These are phyloP conservation scores for Sorex fumeus DNA, from an alignment of 2,113 vertebrate species.

Conservation along the genomic window DNA sequence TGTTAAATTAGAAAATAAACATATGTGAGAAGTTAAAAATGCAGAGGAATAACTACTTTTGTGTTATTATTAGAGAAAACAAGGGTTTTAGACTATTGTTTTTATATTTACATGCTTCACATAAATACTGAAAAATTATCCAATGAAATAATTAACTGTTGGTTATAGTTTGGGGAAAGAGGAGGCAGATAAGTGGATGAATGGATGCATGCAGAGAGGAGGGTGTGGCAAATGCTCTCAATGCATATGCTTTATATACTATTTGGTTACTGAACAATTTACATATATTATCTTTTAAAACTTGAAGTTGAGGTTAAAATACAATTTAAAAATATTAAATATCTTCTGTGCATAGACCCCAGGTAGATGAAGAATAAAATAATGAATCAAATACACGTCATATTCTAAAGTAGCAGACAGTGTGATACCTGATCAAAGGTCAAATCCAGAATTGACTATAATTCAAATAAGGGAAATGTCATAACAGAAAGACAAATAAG, in stretches of 20 bases:
- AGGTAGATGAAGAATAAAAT: no score
- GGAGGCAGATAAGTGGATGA: background rate
- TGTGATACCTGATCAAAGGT: background rate
- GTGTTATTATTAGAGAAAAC: conserved; percentile 3
- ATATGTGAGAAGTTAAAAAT: background rate
- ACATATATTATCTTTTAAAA: conserved; percentile 1
- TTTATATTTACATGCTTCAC: background rate
- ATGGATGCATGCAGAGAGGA: background rate
- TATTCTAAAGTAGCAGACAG: conserved; percentile 1
- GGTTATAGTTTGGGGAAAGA: background rate
- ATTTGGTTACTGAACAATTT: background rate
- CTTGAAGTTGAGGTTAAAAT: no score
- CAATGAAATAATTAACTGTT: background rate
- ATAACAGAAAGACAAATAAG: conserved; percentile 13
- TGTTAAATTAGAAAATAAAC: conserved; percentile 11
- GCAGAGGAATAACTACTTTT: background rate
- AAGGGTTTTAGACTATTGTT: background rate
- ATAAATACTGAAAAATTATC: background rate
- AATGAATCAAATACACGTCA: background rate
- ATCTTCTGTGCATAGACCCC: no score
- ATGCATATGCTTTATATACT: background rate
- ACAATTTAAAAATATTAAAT: background rate
- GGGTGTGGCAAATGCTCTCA: background rate
- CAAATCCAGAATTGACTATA: conserved; percentile 52
- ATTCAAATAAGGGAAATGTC: conserved; percentile 54